These are phyloP conservation scores for Porites australiensis DNA, from an alignment of 64 coral and sea anemone species.

Conservation along the genomic window DNA sequence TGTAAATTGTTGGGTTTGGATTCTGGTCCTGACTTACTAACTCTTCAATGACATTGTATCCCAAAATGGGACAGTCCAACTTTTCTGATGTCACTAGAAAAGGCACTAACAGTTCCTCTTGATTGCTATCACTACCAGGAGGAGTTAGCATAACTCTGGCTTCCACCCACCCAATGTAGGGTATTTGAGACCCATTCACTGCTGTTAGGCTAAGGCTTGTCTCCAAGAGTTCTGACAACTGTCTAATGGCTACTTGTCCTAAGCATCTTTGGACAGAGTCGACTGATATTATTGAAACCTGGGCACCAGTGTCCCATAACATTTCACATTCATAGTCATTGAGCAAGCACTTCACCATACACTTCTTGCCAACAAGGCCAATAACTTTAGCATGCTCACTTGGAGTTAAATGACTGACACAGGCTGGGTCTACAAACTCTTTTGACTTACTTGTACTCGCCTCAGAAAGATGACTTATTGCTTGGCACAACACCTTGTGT, in stretches of 20 bases:
- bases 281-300: constrained; percentile 38
- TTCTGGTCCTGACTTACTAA: constrained; percentile 12
- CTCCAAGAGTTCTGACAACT: constrained; percentile 49
- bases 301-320: constrained; percentile 75
- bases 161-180: constrained; percentile 62
- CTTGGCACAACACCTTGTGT: constrained; percentile 71
- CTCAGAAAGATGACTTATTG: constrained; percentile 18
- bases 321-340: constrained; percentile 14
- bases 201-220: constrained; percentile 30
- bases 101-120: constrained; percentile 29
- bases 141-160: constrained; percentile 12
- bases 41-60: constrained; percentile 69
- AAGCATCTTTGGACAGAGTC: constrained; percentile 4
- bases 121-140: neutral
- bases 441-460: neutral
- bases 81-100: constrained; percentile 45
- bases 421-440: constrained; percentile 21
- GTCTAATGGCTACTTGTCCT: neutral
- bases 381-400: constrained; percentile 33
- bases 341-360: constrained; percentile 38
- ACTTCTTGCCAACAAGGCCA: constrained; percentile 44
- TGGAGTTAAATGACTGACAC: constrained; percentile 51
- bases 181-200: constrained; percentile 36
- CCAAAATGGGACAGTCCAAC: constrained; percentile 42
- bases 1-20: neutral